phyloP scores from a whole-genome alignment of 64 coral and sea anemone species.

The Acropora tenuis region DNA sequence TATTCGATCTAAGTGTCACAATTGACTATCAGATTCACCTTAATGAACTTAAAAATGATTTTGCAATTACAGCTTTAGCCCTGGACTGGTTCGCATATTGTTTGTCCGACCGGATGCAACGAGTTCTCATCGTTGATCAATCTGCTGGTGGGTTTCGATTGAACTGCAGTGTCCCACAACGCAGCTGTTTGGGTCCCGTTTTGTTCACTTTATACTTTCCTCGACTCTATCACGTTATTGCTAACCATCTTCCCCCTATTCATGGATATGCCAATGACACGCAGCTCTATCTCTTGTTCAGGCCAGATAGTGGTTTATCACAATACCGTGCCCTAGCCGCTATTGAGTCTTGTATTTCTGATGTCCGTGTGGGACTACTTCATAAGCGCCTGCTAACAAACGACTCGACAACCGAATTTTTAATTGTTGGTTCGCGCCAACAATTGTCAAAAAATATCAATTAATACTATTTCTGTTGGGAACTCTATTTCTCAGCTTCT shows the following conservation, averaged over 20 bases:
- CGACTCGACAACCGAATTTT: too few relatives aligned
- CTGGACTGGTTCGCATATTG: background rate
- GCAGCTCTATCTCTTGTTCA: background rate
- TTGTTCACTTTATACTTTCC: background rate
- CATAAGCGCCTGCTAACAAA: too few relatives aligned
- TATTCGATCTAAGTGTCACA: background rate
- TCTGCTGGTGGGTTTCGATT: background rate
- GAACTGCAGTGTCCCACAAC: background rate
- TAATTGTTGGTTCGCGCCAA: too few relatives aligned
- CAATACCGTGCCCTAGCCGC: background rate
- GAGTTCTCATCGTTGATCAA: background rate
- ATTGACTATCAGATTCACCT: background rate
- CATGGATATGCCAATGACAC: background rate
- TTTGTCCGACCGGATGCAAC: background rate
- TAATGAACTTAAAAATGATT: background rate
- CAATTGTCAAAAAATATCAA: too few relatives aligned
- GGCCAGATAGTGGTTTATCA: background rate
- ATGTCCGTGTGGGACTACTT: background rate
- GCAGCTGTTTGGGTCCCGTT: background rate
- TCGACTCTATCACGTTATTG: background rate
- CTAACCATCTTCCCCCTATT: background rate
- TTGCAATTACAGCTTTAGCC: background rate
- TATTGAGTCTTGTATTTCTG: background rate
- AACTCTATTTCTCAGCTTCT: too few relatives aligned
- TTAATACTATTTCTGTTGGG: too few relatives aligned